These are phyloP conservation scores for Diarsia brunnea DNA, from an alignment of 2,888 invertebrate genomes.

Conservation along the genomic window DNA sequence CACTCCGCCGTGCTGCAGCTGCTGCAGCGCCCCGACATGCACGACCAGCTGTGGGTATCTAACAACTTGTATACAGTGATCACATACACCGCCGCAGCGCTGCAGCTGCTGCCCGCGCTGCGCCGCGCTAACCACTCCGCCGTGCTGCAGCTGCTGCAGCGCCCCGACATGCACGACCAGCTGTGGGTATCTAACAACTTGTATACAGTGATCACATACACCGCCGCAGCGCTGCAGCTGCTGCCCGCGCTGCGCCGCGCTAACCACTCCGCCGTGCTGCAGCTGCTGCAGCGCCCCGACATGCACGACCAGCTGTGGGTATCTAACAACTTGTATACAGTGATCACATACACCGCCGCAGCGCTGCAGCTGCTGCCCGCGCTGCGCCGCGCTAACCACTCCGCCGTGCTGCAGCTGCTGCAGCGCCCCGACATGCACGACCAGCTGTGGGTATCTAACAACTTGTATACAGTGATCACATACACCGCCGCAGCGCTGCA, in stretches of 20 bases:
- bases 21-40: slow-evolving; percentile 36
- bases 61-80: no score
- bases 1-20: slow-evolving; percentile 39
- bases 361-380: slow-evolving; percentile 69
- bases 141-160: slow-evolving; percentile 47
- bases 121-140: slow-evolving; percentile 43
- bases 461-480: no score
- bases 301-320: slow-evolving; percentile 22
- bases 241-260: slow-evolving; percentile 66
- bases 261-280: slow-evolving; percentile 31
- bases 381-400: slow-evolving; percentile 52
- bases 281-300: slow-evolving; percentile 44
- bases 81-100: slow-evolving; percentile 46
- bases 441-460: slow-evolving; percentile 14
- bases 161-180: slow-evolving; percentile 15
- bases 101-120: slow-evolving; percentile 68
- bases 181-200: slow-evolving; percentile 6
- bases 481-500: slow-evolving; percentile 56
- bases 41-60: slow-evolving; percentile 18
- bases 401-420: slow-evolving; percentile 46
- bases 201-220: no score
- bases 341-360: slow-evolving; percentile 9
- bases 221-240: slow-evolving; percentile 62
- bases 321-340: no score
- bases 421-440: slow-evolving; percentile 19